Base-by-base conservation (phyloP, 2,888 invertebrate species). In the Habroteleia sp. region DNA sequence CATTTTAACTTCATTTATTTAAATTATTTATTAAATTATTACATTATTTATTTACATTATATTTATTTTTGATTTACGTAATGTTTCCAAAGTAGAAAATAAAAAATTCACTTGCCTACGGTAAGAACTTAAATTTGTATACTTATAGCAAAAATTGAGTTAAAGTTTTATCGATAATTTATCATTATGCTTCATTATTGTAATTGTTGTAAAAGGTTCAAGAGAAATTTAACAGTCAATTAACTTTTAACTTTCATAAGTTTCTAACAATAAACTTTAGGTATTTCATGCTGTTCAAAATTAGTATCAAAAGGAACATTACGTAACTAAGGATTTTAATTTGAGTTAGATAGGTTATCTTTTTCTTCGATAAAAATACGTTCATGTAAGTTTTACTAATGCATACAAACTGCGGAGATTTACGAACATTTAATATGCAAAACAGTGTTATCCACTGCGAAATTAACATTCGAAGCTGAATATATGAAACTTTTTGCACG, bases 381-480 rank as follows among this genome's bases (percentile, higher is more conserved):
- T 56, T 37, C 52, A 14, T 58, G 68, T 66, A 66, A 66, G 56
- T 56, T 54, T 39, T 23, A 20, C 23, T 46, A 56, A 56, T 48
- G 56, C 66, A 68, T 56, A 68, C 66, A 48, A 56, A 66, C 29
- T 65, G 37, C 42, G 13, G 17, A 46, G 60, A 71, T 62, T 71
- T 71, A 54, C 60, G 20, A 54, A 66, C 54, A 68, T 68, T 74
- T 68, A 62, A 68, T 68, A 74, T 68, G 66, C 35, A 66, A 68
- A 74, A 48, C 66, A 63, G 68, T 50, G 56, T 63, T 74, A 68
- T 68, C 62, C 74, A 48, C 46, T 56, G 37, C 39, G 60, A 74
- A 74, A 74, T 74, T 62, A 74, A 68, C 60, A 69, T 68, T 62
- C 62, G 54, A 62, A 68, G 68, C 48, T 29, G 74, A 66, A 69